A percentile compares a stretch with the other conserved stretches of the same genome.
Evolutionary conservation across 2,113 vertebrate species (phyloP).

Genomic region (Saccopteryx leptura): DNA sequence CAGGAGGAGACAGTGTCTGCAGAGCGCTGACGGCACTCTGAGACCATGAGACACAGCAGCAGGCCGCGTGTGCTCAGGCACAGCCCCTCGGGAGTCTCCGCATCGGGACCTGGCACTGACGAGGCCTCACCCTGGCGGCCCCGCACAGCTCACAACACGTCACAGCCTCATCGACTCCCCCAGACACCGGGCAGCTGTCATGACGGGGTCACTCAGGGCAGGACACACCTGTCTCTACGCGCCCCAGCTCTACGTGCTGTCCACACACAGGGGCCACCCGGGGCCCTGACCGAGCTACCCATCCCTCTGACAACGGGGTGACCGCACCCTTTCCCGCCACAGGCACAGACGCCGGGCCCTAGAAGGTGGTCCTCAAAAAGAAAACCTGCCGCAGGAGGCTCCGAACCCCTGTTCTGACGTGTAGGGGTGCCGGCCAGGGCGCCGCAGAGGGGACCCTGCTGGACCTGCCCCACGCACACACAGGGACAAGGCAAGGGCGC

Average conservation of each 20-base stretch:
- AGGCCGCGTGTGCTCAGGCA: background rate
- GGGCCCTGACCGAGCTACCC: background rate
- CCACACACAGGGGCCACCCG: background rate
- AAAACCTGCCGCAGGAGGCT: rapidly evolving
- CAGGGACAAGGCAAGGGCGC: rapidly evolving
- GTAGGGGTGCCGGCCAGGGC: rapidly evolving
- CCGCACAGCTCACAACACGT: rapidly evolving
- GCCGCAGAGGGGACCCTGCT: background rate
- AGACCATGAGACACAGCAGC: too few species aligned
- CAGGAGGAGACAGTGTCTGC: background rate
- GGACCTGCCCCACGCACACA: rapidly evolving
- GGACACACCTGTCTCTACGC: background rate
- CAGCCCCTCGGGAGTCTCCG: background rate
- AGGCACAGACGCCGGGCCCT: rapidly evolving
- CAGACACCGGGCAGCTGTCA: rapidly evolving
- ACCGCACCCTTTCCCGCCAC: background rate
- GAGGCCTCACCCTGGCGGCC: background rate
- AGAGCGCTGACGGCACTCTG: rapidly evolving
- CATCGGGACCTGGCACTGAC: rapidly evolving
- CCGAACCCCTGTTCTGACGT: rapidly evolving
- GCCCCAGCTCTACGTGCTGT: rapidly evolving
- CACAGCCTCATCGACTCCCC: rapidly evolving
- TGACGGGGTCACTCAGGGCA: background rate
- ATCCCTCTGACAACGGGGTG: background rate
- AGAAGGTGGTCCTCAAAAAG: rapidly evolving